A percentile compares a stretch with the other conserved stretches of the same genome.
Evolutionary conservation across 2,113 vertebrate genomes (phyloP).

Genomic region (Peromyscus maniculatus): DNA sequence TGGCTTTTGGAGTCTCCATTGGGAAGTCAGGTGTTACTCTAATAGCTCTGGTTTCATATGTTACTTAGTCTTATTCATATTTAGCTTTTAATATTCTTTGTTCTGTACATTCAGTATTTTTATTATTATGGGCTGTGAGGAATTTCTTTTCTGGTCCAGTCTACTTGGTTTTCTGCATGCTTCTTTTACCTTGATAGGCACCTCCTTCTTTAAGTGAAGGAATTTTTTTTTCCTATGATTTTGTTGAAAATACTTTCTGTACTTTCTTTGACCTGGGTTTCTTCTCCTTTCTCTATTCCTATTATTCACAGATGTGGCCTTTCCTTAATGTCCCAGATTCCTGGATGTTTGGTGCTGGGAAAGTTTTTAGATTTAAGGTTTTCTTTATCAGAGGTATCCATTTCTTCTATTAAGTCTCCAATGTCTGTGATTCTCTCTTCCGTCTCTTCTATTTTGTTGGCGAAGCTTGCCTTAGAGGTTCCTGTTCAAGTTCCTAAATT

Average conservation of each 20-base stretch:
- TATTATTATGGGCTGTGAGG: background rate
- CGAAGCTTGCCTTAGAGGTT: background rate
- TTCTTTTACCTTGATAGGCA: background rate
- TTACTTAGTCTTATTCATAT: background rate
- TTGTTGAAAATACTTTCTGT: background rate
- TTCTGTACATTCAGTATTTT: background rate
- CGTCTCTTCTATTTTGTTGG: background rate
- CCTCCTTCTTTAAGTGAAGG: background rate
- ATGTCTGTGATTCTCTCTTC: background rate
- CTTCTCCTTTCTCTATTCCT: background rate
- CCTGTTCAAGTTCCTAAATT: background rate
- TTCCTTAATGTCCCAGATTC: background rate
- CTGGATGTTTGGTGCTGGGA: background rate
- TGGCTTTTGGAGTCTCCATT: background rate
- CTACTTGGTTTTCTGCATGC: background rate
- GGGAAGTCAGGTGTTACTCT: background rate
- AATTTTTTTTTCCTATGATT: background rate
- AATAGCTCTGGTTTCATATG: background rate
- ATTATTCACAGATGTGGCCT: background rate
- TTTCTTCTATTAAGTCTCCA: background rate
- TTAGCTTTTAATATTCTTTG: background rate
- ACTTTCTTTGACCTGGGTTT: background rate
- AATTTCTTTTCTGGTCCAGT: background rate
- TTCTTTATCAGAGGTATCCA: background rate
- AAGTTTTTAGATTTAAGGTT: background rate